Conservation (phyloP, 2,113 vertebrate genomes). For the Montifringilla adamsi region DNA sequence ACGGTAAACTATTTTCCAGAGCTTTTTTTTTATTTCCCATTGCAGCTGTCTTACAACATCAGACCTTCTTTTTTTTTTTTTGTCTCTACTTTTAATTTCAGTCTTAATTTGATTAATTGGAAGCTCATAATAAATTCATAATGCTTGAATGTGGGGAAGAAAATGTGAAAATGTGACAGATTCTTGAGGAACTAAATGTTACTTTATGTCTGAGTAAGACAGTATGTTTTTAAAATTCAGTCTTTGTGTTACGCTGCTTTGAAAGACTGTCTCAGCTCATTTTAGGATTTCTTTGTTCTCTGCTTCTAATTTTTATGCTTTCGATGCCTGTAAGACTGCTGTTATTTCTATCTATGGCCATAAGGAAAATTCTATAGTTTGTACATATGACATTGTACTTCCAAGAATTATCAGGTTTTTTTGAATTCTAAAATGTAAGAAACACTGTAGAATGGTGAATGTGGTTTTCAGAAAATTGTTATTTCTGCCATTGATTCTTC, state of each 20-base stretch:
- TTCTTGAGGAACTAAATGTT: slow-evolving; percentile 18
- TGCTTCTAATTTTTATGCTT: slow-evolving; percentile 29
- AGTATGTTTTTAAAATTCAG: slow-evolving; percentile 3
- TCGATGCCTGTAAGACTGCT: background rate
- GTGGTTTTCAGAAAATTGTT: background rate
- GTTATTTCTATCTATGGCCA: background rate
- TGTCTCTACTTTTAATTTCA: background rate
- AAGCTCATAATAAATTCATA: slow-evolving; percentile 18
- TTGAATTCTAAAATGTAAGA: background rate
- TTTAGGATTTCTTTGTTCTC: slow-evolving; percentile 49
- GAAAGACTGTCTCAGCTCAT: slow-evolving; percentile 33
- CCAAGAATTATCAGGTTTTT: background rate
- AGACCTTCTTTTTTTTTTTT: background rate
- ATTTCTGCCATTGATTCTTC: background rate
- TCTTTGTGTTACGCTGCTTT: slow-evolving; percentile 26
- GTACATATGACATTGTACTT: background rate
- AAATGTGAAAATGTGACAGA: slow-evolving; percentile 7
- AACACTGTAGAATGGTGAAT: background rate
- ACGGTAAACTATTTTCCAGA: background rate
- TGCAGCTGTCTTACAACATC: background rate
- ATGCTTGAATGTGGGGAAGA: background rate
- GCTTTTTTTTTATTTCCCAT: background rate
- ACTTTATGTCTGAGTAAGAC: slow-evolving; percentile 37
- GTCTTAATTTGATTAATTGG: slow-evolving; percentile 33
- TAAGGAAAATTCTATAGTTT: background rate